phyloP scores from a whole-genome alignment of 2,888 invertebrate species.

The Gymnosoma rotundatum region DNA sequence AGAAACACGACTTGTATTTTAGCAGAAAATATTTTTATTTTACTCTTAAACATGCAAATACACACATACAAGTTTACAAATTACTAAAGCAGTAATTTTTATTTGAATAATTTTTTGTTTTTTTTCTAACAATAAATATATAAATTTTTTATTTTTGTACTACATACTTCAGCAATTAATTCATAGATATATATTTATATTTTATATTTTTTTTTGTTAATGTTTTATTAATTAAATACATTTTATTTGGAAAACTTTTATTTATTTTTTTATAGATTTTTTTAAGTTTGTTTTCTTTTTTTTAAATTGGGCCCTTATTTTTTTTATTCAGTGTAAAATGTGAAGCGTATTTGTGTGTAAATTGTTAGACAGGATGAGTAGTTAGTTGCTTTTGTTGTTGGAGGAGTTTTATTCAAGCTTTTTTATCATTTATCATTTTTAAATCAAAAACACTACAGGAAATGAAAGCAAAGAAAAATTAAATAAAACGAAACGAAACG shows the following conservation, averaged over 20 bases:
- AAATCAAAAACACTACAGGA: not conserved
- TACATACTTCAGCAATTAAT: conserved; percentile 37
- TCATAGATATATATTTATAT: not conserved
- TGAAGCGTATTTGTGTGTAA: conserved; percentile 46
- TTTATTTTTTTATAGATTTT: not conserved
- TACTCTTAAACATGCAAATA: not conserved
- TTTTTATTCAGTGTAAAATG: conserved; percentile 53
- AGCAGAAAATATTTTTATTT: not conserved
- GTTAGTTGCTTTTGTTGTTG: not conserved
- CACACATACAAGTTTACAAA: not conserved
- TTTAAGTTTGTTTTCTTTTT: conserved; percentile 1
- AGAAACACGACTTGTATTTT: not conserved
- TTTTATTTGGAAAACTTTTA: conserved; percentile 22
- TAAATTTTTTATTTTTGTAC: conserved; percentile 29
- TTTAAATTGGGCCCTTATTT: conserved; percentile 65
- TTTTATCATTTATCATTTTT: not conserved
- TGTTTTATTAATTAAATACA: not conserved
- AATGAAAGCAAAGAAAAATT: conserved; percentile 11
- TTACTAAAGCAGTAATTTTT: not conserved
- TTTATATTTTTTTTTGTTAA: not conserved
- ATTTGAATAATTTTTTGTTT: not conserved
- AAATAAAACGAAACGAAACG: conserved; percentile 42
- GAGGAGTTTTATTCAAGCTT: not conserved
- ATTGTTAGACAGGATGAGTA: not conserved
- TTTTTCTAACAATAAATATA: no score